Evolutionary conservation across 1,140 invertebrate species (phyloP), one percentile per base, ranked within the genome.

Genomic region (Rhynchophorus ferrugineus): DNA sequence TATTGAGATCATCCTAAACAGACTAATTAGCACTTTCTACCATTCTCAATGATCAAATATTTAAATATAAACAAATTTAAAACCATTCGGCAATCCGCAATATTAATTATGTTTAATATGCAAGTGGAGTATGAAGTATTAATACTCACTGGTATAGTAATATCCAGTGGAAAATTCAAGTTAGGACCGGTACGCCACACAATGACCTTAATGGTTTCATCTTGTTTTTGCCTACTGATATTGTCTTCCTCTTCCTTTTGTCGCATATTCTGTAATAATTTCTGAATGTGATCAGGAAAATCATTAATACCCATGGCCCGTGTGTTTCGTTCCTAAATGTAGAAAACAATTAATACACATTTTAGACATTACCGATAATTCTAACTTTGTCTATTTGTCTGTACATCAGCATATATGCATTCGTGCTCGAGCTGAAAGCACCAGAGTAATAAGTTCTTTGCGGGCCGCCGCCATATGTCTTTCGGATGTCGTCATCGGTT

Each of bases 391-490:
- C 84, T 41, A 90, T 83, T 71, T 89, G 84, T 50, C 91, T 72
- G 64, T 94, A 95, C 85, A 93, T 91, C 16, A 95, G 74, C 89
- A 95, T 94, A 62, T 95, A 94, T 0, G 91, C 91, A 73, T 92
- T 94, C 34, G 89, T 91, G 63, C 88, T 91, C 54, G 85, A 89
- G 60, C 76, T 83, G 61, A 85, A 89, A 16, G 80, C 79, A 42
- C 78, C 79, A 24, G 81, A 86, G 63, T 87, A 90, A 65, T 87
- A 89, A 3, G 77, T 77, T 56, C 83, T 73, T 24, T 73, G 72
- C 1, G 79, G 74, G 36, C 81, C 81, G 33, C 89, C 88, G 22
- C 89, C 91, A 70, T 88, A 94, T 0, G 87, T 89, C 70, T 85
- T 87, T 56, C 80, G 75, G 35, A 95, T 91, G 61, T 94, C 89